Base-by-base conservation (phyloP, 2,888 invertebrate genomes). In the Graphium colonna region DNA sequence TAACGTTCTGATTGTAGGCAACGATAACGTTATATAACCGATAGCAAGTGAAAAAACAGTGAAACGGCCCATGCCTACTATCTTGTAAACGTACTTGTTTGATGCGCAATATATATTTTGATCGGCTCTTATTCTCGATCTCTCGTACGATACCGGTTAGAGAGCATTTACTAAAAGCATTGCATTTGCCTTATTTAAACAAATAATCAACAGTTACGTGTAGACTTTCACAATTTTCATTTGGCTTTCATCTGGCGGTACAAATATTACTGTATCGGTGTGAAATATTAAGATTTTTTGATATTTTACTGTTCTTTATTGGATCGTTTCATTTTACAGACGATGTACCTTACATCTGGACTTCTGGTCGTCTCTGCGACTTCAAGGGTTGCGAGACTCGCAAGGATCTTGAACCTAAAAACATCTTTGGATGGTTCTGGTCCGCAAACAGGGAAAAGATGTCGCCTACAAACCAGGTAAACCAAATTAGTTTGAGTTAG, bases 271-370 rank as follows among this genome's bases (percentile, higher is more conserved):
- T 46, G 38, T 9, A 18, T 18, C 18, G 4, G 3, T 9, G 26
- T 39, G 13, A 21, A 47, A 21, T 18, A 38, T 5, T 3, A 9
- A 36, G 4, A n/a, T 1, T 12, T 13, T 3, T 36, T 36, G 31
- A 36, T 47, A 39, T 47, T 47, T 18, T 38, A 18, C 17, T 18
- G 12, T 33, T 8, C 2, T 4, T 31, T 33, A 16, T 7, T 7
- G n/a, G 4, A 33, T 45, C 15, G 31, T 33, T 16, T 45, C 7
- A 12, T 43, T 33, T 83, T 78, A 28, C 80, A 95, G 95, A 96
- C 65, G 95, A 96, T 77, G 95, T 96, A 43, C 96, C 96, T 1
- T 97, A 96, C 90, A 97, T 97, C 73, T 97, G 97, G 97, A 97
- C 97, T 10, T 95, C 96, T 3, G 97, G 97, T 49, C 94, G 97